These are phyloP conservation scores for Plebejus melissa DNA, from an alignment of 2,888 invertebrate genomes.

Conservation along the genomic window DNA sequence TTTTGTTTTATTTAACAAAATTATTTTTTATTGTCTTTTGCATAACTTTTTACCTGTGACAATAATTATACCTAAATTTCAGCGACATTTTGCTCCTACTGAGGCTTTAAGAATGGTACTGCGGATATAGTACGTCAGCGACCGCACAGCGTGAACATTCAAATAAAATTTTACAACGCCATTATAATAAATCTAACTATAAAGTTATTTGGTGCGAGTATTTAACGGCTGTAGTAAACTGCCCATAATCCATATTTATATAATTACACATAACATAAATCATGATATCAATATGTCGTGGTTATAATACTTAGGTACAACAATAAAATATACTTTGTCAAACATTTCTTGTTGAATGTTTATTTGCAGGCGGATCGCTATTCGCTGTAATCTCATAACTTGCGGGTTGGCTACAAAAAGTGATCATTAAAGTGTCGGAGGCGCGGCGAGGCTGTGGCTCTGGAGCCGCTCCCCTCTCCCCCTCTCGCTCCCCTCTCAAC, in stretches of 20 bases:
- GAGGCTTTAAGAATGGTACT: too few relatives aligned
- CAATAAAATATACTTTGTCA: not conserved
- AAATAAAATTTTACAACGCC: not conserved
- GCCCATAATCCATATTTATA: not conserved
- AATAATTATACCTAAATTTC: too few relatives aligned
- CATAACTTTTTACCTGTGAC: too few relatives aligned
- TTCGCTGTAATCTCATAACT: not conserved
- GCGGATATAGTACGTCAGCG: too few relatives aligned
- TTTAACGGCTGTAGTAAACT: not conserved
- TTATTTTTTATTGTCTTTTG: too few relatives aligned
- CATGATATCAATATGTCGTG: not conserved
- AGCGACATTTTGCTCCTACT: too few relatives aligned
- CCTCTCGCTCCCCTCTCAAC: slow-evolving; percentile 52
- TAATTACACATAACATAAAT: not conserved
- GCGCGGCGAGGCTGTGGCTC: slow-evolving; percentile 62
- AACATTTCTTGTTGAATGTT: not conserved
- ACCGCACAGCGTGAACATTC: too few relatives aligned
- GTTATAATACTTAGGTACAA: not conserved
- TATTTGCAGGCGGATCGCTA: not conserved
- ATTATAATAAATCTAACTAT: not conserved
- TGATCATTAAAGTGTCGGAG: slow-evolving; percentile 74
- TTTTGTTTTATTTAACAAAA: too few relatives aligned
- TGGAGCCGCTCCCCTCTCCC: slow-evolving; percentile 39
- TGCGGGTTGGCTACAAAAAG: slow-evolving; percentile 59
- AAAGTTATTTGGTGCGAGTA: not conserved